Evolutionary conservation across 2,113 vertebrate genomes (phyloP).

Genomic region (Choloepus hoffmanni): DNA sequence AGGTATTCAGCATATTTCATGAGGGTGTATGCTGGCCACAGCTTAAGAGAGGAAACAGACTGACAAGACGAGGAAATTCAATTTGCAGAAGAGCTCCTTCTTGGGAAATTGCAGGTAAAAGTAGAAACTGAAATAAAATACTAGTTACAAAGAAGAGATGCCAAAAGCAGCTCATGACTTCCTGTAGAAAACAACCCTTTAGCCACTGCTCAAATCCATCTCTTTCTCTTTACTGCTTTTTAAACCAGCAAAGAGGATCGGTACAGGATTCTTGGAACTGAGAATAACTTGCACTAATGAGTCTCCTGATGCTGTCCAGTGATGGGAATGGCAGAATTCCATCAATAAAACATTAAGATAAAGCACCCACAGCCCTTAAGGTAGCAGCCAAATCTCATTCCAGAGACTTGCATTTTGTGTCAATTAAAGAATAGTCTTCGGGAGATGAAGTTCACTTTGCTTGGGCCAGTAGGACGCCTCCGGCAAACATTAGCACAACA

Average conservation of each 20-base stretch:
- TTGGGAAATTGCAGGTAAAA: not conserved
- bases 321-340: conserved; percentile 48
- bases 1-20: not conserved
- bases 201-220: not conserved
- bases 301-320: conserved; percentile 71
- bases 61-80: not conserved
- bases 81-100: conserved; percentile 29
- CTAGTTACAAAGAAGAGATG: not conserved
- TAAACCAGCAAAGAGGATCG: conserved; percentile 17
- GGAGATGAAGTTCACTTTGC: conserved; percentile 72
- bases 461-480: conserved; percentile 47
- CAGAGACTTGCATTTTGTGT: conserved; percentile 74
- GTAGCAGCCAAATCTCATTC: conserved; percentile 70
- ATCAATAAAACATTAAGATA: conserved; percentile 80
- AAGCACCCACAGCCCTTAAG: conserved; percentile 57
- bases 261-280: conserved; percentile 64
- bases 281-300: conserved; percentile 72
- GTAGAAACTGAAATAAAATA: conserved; percentile 58
- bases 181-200: conserved; percentile 60
- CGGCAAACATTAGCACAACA: conserved; percentile 71
- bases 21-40: not conserved
- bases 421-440: conserved; percentile 77
- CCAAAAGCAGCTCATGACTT: conserved; percentile 2
- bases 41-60: not conserved
- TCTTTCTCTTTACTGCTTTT: conserved; percentile 54